Conservation (phyloP, 1,140 invertebrate genomes). For the Tigriopus japonicus region DNA sequence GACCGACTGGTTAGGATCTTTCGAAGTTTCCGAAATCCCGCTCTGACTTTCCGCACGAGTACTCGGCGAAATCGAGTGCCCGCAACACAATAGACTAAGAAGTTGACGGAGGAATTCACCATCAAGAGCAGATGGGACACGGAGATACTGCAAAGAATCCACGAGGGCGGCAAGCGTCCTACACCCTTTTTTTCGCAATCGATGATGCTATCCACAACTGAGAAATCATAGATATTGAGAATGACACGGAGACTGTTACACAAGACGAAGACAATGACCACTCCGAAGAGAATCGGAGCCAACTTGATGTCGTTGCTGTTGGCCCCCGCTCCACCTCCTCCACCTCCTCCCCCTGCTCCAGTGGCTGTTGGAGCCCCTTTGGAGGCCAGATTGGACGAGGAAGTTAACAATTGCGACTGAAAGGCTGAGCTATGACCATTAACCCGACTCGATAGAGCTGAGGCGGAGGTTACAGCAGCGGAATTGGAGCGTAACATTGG, state of each 20-base stretch:
- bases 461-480: neutral
- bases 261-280: slow-evolving; percentile 11
- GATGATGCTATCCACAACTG: slow-evolving; percentile 7
- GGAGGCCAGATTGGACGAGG: neutral
- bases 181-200: slow-evolving; percentile 8
- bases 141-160: slow-evolving; percentile 8
- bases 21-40: no score
- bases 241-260: slow-evolving; percentile 6
- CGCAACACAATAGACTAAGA: slow-evolving; percentile 13
- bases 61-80: slow-evolving; percentile 1
- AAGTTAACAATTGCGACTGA: no score
- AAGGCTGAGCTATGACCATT: no score
- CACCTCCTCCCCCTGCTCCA: neutral
- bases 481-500: slow-evolving; percentile 2
- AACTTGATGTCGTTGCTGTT: slow-evolving; percentile 2
- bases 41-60: neutral
- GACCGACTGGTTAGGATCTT: no score
- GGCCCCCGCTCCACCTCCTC: neutral
- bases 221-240: slow-evolving; percentile 10
- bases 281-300: slow-evolving; percentile 8
- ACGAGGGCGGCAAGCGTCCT: slow-evolving; percentile 5
- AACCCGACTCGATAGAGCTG: no score
- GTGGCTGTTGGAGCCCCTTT: neutral
- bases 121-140: slow-evolving; percentile 12
- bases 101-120: slow-evolving; percentile 13